A percentile compares a stretch with the other conserved stretches of the same genome.
Evolutionary conservation across 1,140 invertebrate genomes (phyloP).

Genomic region (Bombus vancouverensis): DNA sequence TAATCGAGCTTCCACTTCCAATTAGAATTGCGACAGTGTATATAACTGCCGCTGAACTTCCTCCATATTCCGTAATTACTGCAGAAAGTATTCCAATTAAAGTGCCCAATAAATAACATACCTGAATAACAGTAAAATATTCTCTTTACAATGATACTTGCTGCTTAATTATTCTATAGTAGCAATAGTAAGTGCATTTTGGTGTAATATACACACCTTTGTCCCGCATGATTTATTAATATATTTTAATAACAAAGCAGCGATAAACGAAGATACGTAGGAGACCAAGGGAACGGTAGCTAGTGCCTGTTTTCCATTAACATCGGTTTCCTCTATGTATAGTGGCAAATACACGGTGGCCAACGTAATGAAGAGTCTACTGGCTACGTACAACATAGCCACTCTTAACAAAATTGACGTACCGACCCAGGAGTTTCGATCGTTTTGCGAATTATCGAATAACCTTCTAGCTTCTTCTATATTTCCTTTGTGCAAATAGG

Average conservation of each 20-base stretch:
- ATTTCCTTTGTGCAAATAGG: slow-evolving; percentile 27
- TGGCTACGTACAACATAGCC: slow-evolving; percentile 88
- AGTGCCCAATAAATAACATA: slow-evolving; percentile 77
- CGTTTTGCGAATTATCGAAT: slow-evolving; percentile 20
- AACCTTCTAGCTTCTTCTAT: slow-evolving; percentile 46
- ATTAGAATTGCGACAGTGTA: slow-evolving; percentile 78
- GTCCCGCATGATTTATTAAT: slow-evolving; percentile 84
- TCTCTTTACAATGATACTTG: background rate
- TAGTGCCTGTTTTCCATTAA: slow-evolving; percentile 85
- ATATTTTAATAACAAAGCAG: slow-evolving; percentile 90
- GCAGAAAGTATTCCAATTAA: slow-evolving; percentile 76
- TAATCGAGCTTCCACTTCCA: slow-evolving; percentile 93
- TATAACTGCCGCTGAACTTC: slow-evolving; percentile 68
- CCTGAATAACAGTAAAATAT: slow-evolving; percentile 49
- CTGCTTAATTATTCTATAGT: slow-evolving; percentile 72
- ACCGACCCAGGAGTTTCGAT: slow-evolving; percentile 64
- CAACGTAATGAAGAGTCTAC: slow-evolving; percentile 91
- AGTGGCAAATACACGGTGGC: slow-evolving; percentile 93
- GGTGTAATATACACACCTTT: slow-evolving; percentile 79
- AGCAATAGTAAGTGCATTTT: slow-evolving; percentile 80
- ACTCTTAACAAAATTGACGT: slow-evolving; percentile 74
- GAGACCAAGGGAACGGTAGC: slow-evolving; percentile 94
- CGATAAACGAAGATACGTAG: slow-evolving; percentile 92
- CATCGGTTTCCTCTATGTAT: slow-evolving; percentile 89
- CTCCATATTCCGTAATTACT: slow-evolving; percentile 73